These are phyloP conservation scores for Pogonognathellus flavescens DNA, from an alignment of 1,140 invertebrate genomes.

Conservation along the genomic window DNA sequence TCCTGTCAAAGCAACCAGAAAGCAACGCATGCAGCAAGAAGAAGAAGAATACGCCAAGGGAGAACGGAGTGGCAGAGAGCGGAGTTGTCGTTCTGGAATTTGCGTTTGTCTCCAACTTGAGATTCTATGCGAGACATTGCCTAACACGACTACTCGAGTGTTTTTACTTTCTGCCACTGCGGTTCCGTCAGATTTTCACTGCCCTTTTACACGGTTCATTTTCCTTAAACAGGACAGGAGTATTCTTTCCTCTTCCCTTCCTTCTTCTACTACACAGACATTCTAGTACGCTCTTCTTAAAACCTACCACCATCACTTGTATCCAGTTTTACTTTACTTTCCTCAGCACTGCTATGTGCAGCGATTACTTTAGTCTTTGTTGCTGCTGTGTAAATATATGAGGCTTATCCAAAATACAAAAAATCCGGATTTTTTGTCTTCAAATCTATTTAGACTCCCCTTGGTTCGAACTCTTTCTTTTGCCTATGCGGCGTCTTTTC, in stretches of 20 bases:
- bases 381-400: neutral
- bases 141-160: neutral
- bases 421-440: constrained; percentile 5
- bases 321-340: too few relatives aligned
- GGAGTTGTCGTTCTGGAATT: neutral
- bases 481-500: neutral
- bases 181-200: constrained; percentile 42
- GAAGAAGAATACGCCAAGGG: too few relatives aligned
- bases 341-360: too few relatives aligned
- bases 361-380: too few relatives aligned
- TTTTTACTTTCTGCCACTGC: too few relatives aligned
- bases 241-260: neutral
- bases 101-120: neutral
- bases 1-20: neutral
- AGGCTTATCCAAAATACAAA: constrained; percentile 7
- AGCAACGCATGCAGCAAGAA: too few relatives aligned
- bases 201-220: constrained; percentile 40
- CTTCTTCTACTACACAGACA: neutral
- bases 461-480: neutral
- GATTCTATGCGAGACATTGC: neutral
- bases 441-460: neutral
- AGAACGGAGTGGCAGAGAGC: neutral
- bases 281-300: neutral
- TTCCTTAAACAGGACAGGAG: neutral
- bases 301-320: too few relatives aligned